Evolutionary conservation across 2,888 invertebrate genomes (phyloP), one percentile per base, ranked within the genome.

Genomic region (Hanleya hanleyi): DNA sequence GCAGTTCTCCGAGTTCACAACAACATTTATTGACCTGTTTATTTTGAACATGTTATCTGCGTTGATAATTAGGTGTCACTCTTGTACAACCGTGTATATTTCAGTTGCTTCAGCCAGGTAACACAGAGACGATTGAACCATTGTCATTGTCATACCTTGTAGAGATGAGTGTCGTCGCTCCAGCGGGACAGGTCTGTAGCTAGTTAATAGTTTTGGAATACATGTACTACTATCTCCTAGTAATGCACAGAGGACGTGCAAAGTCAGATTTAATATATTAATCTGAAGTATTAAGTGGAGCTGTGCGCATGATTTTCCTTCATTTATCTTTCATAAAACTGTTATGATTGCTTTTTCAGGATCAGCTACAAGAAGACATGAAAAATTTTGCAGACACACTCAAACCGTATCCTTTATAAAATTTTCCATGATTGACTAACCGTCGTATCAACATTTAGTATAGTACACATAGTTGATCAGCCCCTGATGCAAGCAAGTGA

Each of bases 281-380:
- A n/a, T n/a, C n/a, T n/a, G n/a, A n/a, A n/a, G n/a, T n/a, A n/a
- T n/a, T n/a, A n/a, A n/a, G n/a, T n/a, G n/a, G n/a, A 18, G 3
- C 26, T 29, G 9, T 29, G 29, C 2, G 29, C 57, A 4, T 26
- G 22, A 22, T 26, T 51, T 26, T 6, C 32, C 18, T 29, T 57
- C 9, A 57, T 18, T 51, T 51, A 18, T 57, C 22, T 26, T 26
- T 26, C 26, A 29, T 2, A 29, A 26, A 29, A 15, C 26, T 57
- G 22, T 57, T 29, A 22, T 26, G 26, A 57, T 57, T 22, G 22
- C 29, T 4, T 22, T 70, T 70, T 37, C 57, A 98, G 90, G 97
- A 98, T 89, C 96, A 96, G 29, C 96, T 98, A 72, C 98, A 96
- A 2, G 98, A 98, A 86, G 98, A 98, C 87, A 97, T 98, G 95